Conservation (phyloP, 2,113 vertebrate genomes). For the Aphyosemion australe region DNA sequence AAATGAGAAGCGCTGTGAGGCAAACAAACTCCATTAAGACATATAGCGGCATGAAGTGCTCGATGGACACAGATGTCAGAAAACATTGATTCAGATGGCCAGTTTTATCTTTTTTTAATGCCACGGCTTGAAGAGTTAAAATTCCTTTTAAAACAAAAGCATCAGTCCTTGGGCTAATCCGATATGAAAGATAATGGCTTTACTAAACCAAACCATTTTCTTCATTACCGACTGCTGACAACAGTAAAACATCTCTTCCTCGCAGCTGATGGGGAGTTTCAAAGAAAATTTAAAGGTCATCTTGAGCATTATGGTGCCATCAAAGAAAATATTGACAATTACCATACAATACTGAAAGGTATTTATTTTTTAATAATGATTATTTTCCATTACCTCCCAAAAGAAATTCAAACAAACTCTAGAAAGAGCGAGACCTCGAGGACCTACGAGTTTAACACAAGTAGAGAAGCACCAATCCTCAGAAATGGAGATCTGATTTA, state of each 20-base stretch:
- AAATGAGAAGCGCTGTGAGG: constrained; percentile 75
- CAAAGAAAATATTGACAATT: background rate
- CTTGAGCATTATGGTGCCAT: background rate
- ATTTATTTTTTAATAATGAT: background rate
- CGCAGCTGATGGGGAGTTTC: background rate
- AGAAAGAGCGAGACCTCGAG: no score
- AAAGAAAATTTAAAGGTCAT: background rate
- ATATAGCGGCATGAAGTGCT: constrained; percentile 45
- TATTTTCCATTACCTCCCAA: background rate
- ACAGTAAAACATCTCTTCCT: constrained; percentile 4
- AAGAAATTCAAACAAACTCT: no score
- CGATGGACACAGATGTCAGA: constrained; percentile 67
- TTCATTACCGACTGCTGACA: constrained; percentile 46
- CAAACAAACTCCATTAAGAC: constrained; percentile 78
- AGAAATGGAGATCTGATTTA: no score
- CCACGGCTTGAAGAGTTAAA: constrained; percentile 13
- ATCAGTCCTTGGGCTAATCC: constrained; percentile 26
- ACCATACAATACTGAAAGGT: background rate
- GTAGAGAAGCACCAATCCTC: no score
- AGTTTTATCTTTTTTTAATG: constrained; percentile 26
- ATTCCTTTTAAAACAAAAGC: constrained; percentile 30
- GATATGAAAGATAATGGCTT: constrained; percentile 36
- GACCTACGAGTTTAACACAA: no score
- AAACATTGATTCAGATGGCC: constrained; percentile 60
- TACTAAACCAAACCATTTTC: constrained; percentile 38